Percentiles rank a stretch among this genome's conserved stretches.
phyloP scores from a whole-genome alignment of 2,888 invertebrate genomes.

The Bembecia ichneumoniformis region DNA sequence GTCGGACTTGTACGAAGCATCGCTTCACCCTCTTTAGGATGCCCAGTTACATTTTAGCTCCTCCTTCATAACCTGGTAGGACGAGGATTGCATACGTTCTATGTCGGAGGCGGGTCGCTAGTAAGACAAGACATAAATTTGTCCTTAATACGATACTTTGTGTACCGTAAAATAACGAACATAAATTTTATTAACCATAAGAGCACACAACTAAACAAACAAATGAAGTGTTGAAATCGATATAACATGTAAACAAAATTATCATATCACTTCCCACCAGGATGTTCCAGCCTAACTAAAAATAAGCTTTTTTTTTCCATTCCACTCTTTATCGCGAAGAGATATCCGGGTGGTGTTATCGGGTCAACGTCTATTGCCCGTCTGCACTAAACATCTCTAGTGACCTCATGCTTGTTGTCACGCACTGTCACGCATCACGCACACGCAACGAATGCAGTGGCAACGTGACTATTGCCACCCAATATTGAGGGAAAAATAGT shows the following conservation, averaged over 20 bases:
- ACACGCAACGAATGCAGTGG: not conserved
- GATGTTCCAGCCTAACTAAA: not conserved
- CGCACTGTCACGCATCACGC: not conserved
- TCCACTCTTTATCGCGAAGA: not conserved
- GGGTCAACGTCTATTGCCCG: constrained; percentile 5
- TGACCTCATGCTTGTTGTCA: not conserved
- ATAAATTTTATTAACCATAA: not conserved
- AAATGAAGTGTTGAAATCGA: constrained; percentile 1
- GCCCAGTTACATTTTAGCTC: too few species aligned
- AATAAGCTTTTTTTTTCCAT: not conserved
- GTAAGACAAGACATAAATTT: too few species aligned
- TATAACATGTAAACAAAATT: not conserved
- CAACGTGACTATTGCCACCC: not conserved
- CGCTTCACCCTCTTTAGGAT: too few species aligned
- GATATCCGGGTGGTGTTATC: not conserved
- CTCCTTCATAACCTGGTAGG: too few species aligned
- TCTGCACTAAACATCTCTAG: constrained; percentile 1
- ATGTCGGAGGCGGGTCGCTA: too few species aligned
- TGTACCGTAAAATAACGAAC: not conserved
- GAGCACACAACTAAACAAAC: not conserved
- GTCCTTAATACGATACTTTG: too few species aligned
- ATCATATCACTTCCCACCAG: not conserved
- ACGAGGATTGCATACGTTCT: too few species aligned
- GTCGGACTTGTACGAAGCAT: too few species aligned
- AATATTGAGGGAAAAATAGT: not conserved